A percentile compares a stretch with the other conserved stretches of the same genome.
phyloP scores from a whole-genome alignment of 2,113 vertebrate species.

The Hypanus sabinus region DNA sequence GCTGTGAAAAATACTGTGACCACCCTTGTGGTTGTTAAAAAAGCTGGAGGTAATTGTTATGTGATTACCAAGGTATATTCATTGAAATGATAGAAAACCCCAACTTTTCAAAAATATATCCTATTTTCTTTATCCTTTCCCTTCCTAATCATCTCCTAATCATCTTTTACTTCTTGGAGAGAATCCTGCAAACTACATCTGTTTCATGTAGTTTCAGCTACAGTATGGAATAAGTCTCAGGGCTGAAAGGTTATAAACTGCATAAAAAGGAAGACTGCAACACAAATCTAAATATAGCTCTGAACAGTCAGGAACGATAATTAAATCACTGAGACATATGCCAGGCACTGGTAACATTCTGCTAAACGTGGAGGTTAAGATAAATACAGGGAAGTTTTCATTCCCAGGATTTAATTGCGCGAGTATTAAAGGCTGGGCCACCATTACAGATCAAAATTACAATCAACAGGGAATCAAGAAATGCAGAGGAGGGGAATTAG shows the following conservation, averaged over 20 bases:
- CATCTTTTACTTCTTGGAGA: neutral
- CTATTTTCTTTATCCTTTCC: neutral
- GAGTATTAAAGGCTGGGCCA: neutral
- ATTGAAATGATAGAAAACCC: too few relatives aligned
- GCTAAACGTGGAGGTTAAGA: slow-evolving; percentile 4
- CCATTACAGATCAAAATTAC: slow-evolving; percentile 19
- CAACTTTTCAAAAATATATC: neutral
- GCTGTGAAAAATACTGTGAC: too few relatives aligned
- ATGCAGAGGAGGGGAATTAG: neutral
- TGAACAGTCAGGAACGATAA: neutral
- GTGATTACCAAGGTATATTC: neutral
- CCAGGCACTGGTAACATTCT: neutral
- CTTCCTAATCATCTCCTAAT: neutral
- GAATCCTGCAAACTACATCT: neutral
- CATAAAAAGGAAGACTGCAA: slow-evolving; percentile 5
- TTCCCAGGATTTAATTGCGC: neutral
- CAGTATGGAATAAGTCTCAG: neutral
- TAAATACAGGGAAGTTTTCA: neutral
- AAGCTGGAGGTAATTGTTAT: neutral
- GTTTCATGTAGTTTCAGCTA: slow-evolving; percentile 20
- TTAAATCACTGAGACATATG: neutral
- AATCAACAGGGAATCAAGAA: slow-evolving; percentile 6
- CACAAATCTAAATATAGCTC: slow-evolving; percentile 11
- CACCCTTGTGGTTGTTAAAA: neutral
- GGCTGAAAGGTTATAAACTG: slow-evolving; percentile 27